These are phyloP conservation scores for Hypocryptadius cinnamomeus DNA, from an alignment of 2,113 vertebrate genomes.

Conservation along the genomic window DNA sequence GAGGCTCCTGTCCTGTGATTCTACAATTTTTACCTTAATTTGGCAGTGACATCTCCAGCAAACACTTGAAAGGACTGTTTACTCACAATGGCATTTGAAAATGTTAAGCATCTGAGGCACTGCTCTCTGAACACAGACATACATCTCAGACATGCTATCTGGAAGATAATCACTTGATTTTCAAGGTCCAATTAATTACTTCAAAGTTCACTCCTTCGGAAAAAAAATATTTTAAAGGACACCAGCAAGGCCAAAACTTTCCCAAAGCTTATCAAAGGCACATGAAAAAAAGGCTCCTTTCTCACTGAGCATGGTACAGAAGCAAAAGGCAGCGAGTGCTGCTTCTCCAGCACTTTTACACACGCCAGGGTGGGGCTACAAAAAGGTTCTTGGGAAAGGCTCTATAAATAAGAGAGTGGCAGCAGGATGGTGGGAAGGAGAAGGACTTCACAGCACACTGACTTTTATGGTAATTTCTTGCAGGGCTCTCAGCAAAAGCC, in stretches of 20 bases:
- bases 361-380: neutral
- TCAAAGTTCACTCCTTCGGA: neutral
- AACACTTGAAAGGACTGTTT: neutral
- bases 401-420: slow-evolving; percentile 31
- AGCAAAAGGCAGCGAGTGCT: neutral
- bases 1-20: neutral
- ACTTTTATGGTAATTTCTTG: slow-evolving; percentile 13
- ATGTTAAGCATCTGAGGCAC: neutral
- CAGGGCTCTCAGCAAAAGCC: neutral
- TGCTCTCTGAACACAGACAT: neutral
- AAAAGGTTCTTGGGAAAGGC: neutral
- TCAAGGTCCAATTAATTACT: slow-evolving; percentile 4
- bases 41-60: neutral
- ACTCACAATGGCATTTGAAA: slow-evolving; percentile 27
- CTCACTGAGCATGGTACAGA: neutral
- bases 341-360: neutral
- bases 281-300: neutral
- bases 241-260: neutral
- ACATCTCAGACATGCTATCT: neutral
- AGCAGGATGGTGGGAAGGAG: slow-evolving; percentile 24
- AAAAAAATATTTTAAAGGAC: neutral
- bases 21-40: neutral
- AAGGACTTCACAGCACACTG: neutral
- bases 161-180: neutral
- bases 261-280: neutral